phyloP scores from a whole-genome alignment of 2,113 vertebrate genomes.

The Phylloscopus whistleri region DNA sequence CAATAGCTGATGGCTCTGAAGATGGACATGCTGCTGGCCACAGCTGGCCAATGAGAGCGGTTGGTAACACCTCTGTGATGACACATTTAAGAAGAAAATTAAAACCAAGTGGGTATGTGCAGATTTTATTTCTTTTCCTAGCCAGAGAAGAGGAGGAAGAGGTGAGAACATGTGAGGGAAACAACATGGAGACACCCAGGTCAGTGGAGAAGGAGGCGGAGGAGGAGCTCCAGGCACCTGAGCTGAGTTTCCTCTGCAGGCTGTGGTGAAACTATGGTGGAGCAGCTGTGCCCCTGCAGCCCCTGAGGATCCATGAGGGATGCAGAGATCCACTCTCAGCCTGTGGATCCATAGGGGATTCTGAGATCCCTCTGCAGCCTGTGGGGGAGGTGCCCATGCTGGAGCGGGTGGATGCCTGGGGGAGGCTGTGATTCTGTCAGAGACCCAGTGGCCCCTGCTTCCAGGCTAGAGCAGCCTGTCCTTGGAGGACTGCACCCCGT shows the following conservation, averaged over 20 bases:
- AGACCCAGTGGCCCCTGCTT: accelerated
- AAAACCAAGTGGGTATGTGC: background rate
- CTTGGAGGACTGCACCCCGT: too few species aligned
- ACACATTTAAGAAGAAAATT: background rate
- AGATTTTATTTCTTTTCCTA: background rate
- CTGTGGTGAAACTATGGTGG: background rate
- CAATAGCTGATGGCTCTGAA: background rate
- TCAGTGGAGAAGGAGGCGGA: background rate
- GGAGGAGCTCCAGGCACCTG: background rate
- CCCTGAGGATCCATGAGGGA: too few species aligned
- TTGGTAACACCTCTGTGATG: background rate
- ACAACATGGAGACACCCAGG: background rate
- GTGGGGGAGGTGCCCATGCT: too few species aligned
- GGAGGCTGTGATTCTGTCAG: background rate
- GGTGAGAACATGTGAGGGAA: background rate
- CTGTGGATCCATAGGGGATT: too few species aligned
- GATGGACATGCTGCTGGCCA: background rate
- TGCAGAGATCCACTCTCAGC: too few species aligned
- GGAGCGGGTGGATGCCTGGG: too few species aligned
- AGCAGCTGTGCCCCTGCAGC: background rate
- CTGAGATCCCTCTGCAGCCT: too few species aligned
- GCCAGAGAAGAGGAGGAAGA: background rate
- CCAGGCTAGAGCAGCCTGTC: background rate
- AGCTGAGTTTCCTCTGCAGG: background rate
- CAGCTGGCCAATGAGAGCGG: accelerated